Conservation (phyloP, 2,888 invertebrate species). For the Megamerina dolium region DNA sequence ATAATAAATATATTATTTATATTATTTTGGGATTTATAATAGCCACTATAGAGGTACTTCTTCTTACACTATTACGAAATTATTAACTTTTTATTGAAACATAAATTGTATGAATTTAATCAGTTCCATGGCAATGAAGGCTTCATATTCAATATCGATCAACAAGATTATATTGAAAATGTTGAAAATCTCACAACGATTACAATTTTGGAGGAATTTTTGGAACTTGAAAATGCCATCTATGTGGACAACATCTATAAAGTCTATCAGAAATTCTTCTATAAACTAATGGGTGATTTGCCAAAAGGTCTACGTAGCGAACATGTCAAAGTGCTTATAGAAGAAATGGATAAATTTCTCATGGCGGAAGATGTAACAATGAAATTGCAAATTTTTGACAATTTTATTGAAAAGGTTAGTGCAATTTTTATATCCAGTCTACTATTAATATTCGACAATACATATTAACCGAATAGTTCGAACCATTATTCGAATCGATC, state of each 20-base stretch:
- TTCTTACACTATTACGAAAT: too few species aligned
- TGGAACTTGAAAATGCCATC: constrained; percentile 2
- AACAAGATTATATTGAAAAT: constrained; percentile 4
- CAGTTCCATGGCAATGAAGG: too few species aligned
- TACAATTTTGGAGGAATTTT: constrained; percentile 5
- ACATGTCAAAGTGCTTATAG: background rate
- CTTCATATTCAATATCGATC: background rate
- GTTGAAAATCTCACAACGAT: constrained; percentile 6
- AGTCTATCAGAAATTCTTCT: constrained; percentile 9
- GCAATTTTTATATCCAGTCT: too few species aligned
- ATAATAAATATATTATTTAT: too few species aligned
- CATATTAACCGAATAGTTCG: too few species aligned
- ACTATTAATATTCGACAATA: background rate
- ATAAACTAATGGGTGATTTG: constrained; percentile 4
- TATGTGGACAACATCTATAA: constrained; percentile 11
- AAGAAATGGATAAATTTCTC: constrained; percentile 4
- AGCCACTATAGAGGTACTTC: too few species aligned
- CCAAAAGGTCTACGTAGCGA: constrained; percentile 1
- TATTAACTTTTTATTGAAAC: too few species aligned
- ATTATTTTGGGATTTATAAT: too few species aligned
- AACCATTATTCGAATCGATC: constrained; percentile 1
- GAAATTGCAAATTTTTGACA: constrained; percentile 1
- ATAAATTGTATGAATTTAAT: too few species aligned
- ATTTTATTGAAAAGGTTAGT: constrained; percentile 3
- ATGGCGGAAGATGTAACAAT: background rate